A percentile compares a stretch with the other conserved stretches of the same genome.
Evolutionary conservation across 1,140 invertebrate species (phyloP).

Genomic region (Ceratitis capitata): DNA sequence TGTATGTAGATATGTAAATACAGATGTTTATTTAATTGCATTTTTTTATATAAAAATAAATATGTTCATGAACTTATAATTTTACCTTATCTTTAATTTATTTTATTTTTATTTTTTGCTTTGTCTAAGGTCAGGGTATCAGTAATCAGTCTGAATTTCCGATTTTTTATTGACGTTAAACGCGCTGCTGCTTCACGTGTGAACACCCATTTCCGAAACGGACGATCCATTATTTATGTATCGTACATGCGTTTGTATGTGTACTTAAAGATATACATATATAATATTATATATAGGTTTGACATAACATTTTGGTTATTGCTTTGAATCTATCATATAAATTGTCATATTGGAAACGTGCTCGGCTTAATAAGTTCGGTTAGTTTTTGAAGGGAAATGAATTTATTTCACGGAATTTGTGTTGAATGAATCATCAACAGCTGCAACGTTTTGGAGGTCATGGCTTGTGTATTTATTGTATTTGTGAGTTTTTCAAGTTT

Average conservation of each 20-base stretch:
- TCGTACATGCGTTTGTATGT: too few species aligned
- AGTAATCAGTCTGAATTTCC: background rate
- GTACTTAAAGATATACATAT: background rate
- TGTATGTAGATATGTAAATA: background rate
- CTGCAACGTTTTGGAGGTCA: background rate
- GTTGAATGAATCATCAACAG: background rate
- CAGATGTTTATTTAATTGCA: background rate
- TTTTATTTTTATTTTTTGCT: too few species aligned
- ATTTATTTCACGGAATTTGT: background rate
- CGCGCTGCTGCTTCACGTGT: slow-evolving; percentile 1
- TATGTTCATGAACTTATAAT: background rate
- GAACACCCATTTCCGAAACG: background rate
- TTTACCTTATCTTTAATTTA: too few species aligned
- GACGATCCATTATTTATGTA: background rate
- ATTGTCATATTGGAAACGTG: background rate
- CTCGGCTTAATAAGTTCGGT: background rate
- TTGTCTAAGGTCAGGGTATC: slow-evolving; percentile 15
- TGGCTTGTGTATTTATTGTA: background rate
- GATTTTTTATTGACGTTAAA: background rate
- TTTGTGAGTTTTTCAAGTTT: background rate
- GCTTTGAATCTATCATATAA: slow-evolving; percentile 4
- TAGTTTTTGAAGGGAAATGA: background rate
- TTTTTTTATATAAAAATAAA: background rate
- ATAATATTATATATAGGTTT: background rate
- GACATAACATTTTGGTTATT: background rate